Conservation (phyloP, 2,113 vertebrate genomes). For the Xyrauchen texanus region DNA sequence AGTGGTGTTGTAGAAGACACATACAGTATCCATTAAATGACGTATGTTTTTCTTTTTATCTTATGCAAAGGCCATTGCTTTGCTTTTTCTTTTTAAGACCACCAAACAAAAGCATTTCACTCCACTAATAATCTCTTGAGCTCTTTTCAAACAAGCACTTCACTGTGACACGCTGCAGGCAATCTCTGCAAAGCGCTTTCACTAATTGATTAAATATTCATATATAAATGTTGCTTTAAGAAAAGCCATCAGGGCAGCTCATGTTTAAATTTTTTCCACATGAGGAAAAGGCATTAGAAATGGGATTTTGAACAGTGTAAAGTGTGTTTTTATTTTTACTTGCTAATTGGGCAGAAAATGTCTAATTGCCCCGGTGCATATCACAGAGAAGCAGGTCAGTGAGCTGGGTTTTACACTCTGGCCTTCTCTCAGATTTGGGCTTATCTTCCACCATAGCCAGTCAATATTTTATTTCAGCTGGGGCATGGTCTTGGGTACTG, state of each 20-base stretch:
- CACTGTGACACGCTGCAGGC: slow-evolving; percentile 1
- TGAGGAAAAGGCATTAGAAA: slow-evolving; percentile 16
- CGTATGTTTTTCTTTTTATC: not conserved
- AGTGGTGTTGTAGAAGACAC: no score
- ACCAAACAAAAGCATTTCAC: slow-evolving; percentile 26
- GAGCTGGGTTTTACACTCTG: slow-evolving; percentile 31
- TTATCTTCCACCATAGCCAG: slow-evolving; percentile 24
- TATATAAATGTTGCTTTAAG: slow-evolving; percentile 50
- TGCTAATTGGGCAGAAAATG: slow-evolving; percentile 60
- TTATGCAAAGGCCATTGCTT: not conserved
- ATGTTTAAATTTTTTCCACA: slow-evolving; percentile 47
- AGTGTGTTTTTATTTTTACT: slow-evolving; percentile 44
- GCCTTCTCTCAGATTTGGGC: slow-evolving; percentile 40
- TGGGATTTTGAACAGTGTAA: not conserved
- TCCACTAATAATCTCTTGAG: slow-evolving; percentile 27
- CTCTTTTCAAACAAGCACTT: slow-evolving; percentile 36
- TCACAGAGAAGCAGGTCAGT: slow-evolving; percentile 52
- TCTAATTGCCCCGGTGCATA: slow-evolving; percentile 55
- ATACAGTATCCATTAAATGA: no score
- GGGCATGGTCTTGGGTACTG: slow-evolving; percentile 28
- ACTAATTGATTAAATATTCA: slow-evolving; percentile 54
- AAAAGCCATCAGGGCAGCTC: slow-evolving; percentile 33
- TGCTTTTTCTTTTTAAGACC: slow-evolving; percentile 18
- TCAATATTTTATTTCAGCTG: slow-evolving; percentile 56
- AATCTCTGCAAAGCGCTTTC: slow-evolving; percentile 44